Evolutionary conservation across 1,140 invertebrate species (phyloP).

Genomic region (Ctenoplectra terminalis): DNA sequence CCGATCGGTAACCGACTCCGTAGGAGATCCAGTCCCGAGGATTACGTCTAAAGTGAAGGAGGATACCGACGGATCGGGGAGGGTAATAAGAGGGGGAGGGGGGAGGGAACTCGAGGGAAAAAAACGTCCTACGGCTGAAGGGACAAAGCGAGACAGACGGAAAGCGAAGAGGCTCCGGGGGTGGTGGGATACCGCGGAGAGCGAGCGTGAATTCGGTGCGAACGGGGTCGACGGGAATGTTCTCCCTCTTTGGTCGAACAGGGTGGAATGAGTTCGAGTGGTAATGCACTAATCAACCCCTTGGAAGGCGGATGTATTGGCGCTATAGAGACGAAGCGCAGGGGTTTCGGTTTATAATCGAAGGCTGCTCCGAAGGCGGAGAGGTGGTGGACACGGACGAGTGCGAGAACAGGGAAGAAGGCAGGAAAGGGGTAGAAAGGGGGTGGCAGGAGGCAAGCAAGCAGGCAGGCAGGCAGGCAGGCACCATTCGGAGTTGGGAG

Average conservation of each 20-base stretch:
- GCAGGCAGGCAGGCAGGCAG: constrained; percentile 48
- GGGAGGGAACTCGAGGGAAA: neutral
- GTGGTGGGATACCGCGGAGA: constrained; percentile 11
- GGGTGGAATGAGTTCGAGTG: constrained; percentile 67
- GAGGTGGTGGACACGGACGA: constrained; percentile 70
- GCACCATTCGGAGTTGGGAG: constrained; percentile 44
- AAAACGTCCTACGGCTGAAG: constrained; percentile 14
- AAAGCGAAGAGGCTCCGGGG: constrained; percentile 6
- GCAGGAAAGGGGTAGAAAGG: constrained; percentile 58
- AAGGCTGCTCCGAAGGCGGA: constrained; percentile 74
- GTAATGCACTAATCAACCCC: constrained; percentile 80
- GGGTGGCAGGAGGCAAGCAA: constrained; percentile 43
- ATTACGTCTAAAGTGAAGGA: constrained; percentile 65
- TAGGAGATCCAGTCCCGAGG: constrained; percentile 61
- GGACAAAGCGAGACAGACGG: constrained; percentile 29
- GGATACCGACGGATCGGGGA: constrained; percentile 32
- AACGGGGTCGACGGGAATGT: constrained; percentile 62
- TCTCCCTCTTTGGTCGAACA: constrained; percentile 48
- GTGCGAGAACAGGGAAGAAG: constrained; percentile 66
- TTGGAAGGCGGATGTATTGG: constrained; percentile 77
- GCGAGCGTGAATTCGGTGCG: constrained; percentile 57
- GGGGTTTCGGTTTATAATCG: constrained; percentile 79
- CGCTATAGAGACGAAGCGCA: constrained; percentile 66
- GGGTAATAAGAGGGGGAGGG: constrained; percentile 20
- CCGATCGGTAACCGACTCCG: constrained; percentile 58